Evolutionary conservation across 2,888 invertebrate genomes (phyloP), one percentile per base, ranked within the genome.

Genomic region (Drosophila greeni): DNA sequence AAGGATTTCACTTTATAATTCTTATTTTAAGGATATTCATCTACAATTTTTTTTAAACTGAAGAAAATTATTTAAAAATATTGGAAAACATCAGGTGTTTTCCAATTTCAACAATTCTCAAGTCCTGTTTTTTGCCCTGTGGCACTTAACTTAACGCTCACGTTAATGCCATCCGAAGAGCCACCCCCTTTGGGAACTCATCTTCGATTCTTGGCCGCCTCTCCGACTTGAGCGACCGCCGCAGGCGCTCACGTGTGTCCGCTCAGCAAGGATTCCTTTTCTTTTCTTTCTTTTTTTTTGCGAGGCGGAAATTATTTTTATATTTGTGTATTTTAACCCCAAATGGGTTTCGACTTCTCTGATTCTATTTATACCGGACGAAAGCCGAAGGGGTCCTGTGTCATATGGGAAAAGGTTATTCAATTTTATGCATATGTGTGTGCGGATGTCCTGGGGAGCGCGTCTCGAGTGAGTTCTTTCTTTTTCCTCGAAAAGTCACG

Each of bases 401-500:
- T 29, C 43, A 14, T 29, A 26, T 43, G 24, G 18, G 2, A 16
- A 70, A 61, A 72, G 69, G 69, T 65, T 76, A 78, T 83, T 81
- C 78, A 83, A 77, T 81, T 83, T 81, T 83, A 81, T 76, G 57
- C 65, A 66, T 49, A 62, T 75, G 36, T 59, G 36, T 59, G 55
- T 48, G 49, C 26, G 71, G 39, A 39, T 55, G 49, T 58, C 62
- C 61, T 66, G 73, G 72, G 62, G 53, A 47, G 64, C 68, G 64
- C 68, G 80, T 84, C 82, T 84, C 84, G 74, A 80, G 84, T 83
- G 79, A 52, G 66, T 68, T 61, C 64, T 68, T 71, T 59, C 70
- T 70, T 76, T 70, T 69, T 72, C 34, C 71, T 69, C 64, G 56
- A 85, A 85, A 85, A 85, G 86, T 85, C 85, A 85, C 85, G 85